phyloP scores from a whole-genome alignment of 2,797 vertebrate genomes.

The Chaenodraco wilsoni region DNA sequence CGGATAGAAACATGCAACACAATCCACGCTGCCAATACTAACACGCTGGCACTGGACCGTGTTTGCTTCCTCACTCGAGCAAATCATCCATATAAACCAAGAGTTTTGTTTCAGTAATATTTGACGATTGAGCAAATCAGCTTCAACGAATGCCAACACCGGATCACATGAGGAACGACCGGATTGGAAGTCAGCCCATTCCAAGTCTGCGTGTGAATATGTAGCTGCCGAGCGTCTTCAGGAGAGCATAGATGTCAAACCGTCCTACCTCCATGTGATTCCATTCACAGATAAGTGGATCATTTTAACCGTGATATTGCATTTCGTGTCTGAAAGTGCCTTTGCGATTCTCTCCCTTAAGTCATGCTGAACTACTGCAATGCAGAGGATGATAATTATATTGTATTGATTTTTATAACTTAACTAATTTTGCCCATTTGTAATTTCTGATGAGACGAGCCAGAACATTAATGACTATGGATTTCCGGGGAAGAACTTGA shows the following conservation, averaged over 20 bases:
- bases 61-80: conserved; percentile 44
- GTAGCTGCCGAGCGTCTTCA: conserved; percentile 7
- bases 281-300: conserved; percentile 20
- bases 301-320: neutral
- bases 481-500: conserved; percentile 47
- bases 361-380: conserved; percentile 14
- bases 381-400: conserved; percentile 45
- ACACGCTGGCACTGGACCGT: conserved; percentile 33
- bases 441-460: conserved; percentile 56
- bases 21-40: conserved; percentile 47
- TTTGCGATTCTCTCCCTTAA: neutral
- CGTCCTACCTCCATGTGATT: neutral
- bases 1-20: conserved; percentile 58
- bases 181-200: conserved; percentile 7
- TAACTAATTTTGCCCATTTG: conserved; percentile 52
- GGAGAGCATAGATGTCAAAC: conserved; percentile 13
- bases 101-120: conserved; percentile 58
- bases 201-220: conserved; percentile 3
- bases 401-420: conserved; percentile 57
- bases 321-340: neutral
- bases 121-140: conserved; percentile 8
- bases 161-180: conserved; percentile 11
- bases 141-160: conserved; percentile 9
- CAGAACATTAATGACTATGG: conserved; percentile 56
- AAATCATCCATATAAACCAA: conserved; percentile 51